These are phyloP conservation scores for Poeciliopsis presidionis DNA, from an alignment of 2,797 vertebrate species.

Conservation along the genomic window DNA sequence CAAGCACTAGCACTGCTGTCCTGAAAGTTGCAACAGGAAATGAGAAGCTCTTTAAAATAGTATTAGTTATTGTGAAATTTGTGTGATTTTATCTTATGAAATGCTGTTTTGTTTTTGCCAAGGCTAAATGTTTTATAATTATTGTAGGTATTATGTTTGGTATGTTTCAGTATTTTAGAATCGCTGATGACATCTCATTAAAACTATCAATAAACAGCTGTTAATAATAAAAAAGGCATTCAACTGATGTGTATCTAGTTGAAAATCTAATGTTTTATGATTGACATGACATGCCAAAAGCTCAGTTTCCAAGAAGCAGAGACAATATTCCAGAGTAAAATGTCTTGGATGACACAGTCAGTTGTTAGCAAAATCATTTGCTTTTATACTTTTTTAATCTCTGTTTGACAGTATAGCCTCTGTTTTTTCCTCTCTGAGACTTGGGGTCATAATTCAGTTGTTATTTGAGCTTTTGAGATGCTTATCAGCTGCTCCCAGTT, in stretches of 20 bases:
- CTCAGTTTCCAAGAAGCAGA: not conserved
- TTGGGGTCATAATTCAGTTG: not conserved
- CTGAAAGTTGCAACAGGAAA: not conserved
- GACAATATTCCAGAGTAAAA: not conserved
- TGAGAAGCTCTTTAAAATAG: not conserved
- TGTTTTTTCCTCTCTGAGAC: not conserved
- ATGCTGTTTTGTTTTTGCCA: not conserved
- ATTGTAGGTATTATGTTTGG: not conserved
- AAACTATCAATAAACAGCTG: not conserved
- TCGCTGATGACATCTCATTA: not conserved
- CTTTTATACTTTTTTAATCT: not conserved
- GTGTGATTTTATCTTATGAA: not conserved
- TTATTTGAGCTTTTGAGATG: not conserved
- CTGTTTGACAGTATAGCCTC: not conserved
- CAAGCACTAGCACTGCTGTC: not conserved
- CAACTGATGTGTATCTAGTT: not conserved
- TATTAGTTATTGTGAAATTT: not conserved
- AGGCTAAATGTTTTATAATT: not conserved
- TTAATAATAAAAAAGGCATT: not conserved
- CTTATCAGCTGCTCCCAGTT: not conserved
- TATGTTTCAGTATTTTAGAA: not conserved
- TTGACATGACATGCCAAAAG: not conserved
- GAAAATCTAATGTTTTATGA: not conserved
- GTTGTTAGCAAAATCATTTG: not conserved
- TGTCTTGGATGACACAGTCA: not conserved